Evolutionary conservation across 2,113 vertebrate species (phyloP).

Genomic region (Indri indri): DNA sequence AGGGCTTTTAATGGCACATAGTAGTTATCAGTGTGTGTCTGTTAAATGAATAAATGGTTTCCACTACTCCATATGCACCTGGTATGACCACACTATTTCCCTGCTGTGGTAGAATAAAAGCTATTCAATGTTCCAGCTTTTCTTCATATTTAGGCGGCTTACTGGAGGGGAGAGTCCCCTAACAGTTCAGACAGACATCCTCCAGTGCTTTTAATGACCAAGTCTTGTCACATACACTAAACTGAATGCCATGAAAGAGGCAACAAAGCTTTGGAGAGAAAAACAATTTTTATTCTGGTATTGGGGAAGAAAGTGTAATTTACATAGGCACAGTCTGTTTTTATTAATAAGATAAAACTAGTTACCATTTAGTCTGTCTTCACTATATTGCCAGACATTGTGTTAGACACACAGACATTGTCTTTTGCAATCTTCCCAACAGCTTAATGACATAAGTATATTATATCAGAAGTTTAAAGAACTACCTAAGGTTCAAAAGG

Average conservation of each 20-base stretch:
- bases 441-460: neutral
- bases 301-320: neutral
- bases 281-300: neutral
- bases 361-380: neutral
- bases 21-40: neutral
- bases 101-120: neutral
- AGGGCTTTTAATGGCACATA: neutral
- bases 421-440: neutral
- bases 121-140: neutral
- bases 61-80: neutral
- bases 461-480: neutral
- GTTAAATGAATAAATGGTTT: neutral
- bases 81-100: neutral
- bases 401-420: neutral
- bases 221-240: neutral
- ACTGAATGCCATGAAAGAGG: neutral
- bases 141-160: no score
- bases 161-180: no score
- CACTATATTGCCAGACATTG: neutral
- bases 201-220: neutral
- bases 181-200: no score
- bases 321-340: neutral
- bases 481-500: neutral
- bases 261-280: neutral
- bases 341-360: neutral